Evolutionary conservation across 1,140 invertebrate genomes (phyloP).

Genomic region (Coptotermes formosanus): DNA sequence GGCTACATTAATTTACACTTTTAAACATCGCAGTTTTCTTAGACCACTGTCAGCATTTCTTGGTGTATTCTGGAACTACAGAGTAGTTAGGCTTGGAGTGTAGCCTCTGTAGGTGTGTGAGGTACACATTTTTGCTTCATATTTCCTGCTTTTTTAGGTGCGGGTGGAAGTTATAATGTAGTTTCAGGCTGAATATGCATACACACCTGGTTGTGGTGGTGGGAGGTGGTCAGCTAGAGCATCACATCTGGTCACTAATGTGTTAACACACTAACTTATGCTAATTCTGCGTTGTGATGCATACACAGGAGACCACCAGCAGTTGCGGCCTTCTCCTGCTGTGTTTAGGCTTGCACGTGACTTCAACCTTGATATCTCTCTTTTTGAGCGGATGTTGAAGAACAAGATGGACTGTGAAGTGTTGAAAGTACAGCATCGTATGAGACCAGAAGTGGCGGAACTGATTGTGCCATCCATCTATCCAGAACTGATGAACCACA

Average conservation of each 20-base stretch:
- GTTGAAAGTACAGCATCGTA: slow-evolving; percentile 62
- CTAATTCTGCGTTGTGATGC: not conserved
- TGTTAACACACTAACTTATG: not conserved
- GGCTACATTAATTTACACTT: too few species aligned
- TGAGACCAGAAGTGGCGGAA: slow-evolving; percentile 62
- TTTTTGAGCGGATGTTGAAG: slow-evolving; percentile 70
- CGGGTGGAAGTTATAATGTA: too few species aligned
- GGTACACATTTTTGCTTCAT: too few species aligned
- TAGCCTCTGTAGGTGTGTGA: too few species aligned
- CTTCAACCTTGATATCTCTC: slow-evolving; percentile 65
- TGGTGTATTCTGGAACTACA: too few species aligned
- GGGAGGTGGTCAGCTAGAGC: not conserved
- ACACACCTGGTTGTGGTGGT: too few species aligned
- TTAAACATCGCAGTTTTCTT: too few species aligned
- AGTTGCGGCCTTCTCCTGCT: slow-evolving; percentile 65
- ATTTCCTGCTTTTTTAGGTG: too few species aligned
- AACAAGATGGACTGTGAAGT: slow-evolving; percentile 55
- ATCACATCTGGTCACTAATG: not conserved
- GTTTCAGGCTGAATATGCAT: too few species aligned
- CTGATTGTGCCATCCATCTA: slow-evolving; percentile 64
- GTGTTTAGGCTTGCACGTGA: slow-evolving; percentile 57
- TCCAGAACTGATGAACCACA: slow-evolving; percentile 54
- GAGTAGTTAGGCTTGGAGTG: too few species aligned
- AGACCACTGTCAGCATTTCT: too few species aligned
- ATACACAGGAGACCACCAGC: slow-evolving; percentile 68